Percentiles rank a stretch among this genome's conserved stretches.
These are phyloP conservation scores for Salvator merianae DNA, from an alignment of 2,113 vertebrate species.

Conservation along the genomic window DNA sequence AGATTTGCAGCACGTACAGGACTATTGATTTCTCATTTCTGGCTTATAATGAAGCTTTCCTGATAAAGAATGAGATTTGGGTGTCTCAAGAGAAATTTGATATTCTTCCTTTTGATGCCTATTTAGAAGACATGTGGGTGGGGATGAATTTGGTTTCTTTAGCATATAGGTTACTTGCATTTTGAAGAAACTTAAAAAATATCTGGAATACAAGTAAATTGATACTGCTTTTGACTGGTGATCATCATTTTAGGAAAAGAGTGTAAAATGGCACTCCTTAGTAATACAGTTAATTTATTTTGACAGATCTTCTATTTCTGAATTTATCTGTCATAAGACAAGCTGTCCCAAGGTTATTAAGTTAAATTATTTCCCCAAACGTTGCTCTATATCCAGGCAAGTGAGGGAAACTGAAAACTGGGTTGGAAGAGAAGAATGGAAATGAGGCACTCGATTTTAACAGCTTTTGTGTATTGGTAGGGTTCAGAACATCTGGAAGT, in stretches of 20 bases:
- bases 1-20: too few relatives aligned
- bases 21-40: too few relatives aligned
- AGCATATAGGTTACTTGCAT: not conserved
- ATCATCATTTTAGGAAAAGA: not conserved
- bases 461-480: not conserved
- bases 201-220: not conserved
- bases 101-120: too few relatives aligned
- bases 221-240: too few relatives aligned
- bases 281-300: not conserved
- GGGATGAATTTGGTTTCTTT: not conserved
- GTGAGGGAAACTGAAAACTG: not conserved
- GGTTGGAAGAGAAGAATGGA: not conserved
- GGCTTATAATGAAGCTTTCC: too few relatives aligned
- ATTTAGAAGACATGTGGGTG: not conserved
- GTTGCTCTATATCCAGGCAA: not conserved
- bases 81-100: not conserved
- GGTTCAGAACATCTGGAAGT: not conserved
- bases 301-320: too few relatives aligned
- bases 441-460: not conserved
- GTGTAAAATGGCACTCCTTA: not conserved
- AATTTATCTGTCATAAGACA: not conserved
- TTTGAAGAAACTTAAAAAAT: not conserved
- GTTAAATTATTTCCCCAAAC: not conserved
- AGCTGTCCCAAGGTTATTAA: not conserved
- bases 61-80: not conserved